These are phyloP conservation scores for Orchesella flavescens DNA, from an alignment of 2,888 invertebrate species.

Conservation along the genomic window DNA sequence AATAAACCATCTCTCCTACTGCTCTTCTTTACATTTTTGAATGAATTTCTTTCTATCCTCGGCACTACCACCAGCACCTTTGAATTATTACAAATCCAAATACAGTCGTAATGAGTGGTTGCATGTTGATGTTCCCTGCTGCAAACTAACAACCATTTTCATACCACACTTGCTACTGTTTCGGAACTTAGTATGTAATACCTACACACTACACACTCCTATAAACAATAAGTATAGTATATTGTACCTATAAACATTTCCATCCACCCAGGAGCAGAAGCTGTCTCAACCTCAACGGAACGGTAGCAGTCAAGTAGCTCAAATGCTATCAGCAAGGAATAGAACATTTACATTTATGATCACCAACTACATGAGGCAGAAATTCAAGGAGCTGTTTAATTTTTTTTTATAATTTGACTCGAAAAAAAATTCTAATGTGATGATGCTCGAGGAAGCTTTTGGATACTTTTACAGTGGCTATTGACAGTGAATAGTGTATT, in stretches of 20 bases:
- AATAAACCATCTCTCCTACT: constrained; percentile 26
- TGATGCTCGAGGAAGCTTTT: background rate
- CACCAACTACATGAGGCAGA: constrained; percentile 30
- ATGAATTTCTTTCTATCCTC: constrained; percentile 32
- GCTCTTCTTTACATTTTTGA: background rate
- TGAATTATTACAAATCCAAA: constrained; percentile 48
- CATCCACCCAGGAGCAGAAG: background rate
- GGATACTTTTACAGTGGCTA: background rate
- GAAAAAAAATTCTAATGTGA: constrained; percentile 45
- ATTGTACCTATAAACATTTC: background rate
- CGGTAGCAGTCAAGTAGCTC: constrained; percentile 21
- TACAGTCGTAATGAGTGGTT: constrained; percentile 48
- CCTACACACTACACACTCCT: background rate
- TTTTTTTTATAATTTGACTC: constrained; percentile 47
- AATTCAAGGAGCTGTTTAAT: constrained; percentile 59
- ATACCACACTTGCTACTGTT: constrained; percentile 18
- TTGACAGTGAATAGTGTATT: background rate
- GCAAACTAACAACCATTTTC: background rate
- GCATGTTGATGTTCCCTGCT: background rate
- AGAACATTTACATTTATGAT: constrained; percentile 56
- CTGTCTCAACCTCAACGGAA: background rate
- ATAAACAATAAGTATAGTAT: background rate
- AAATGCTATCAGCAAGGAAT: constrained; percentile 48
- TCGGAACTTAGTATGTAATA: background rate
- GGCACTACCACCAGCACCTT: constrained; percentile 38